phyloP scores from a whole-genome alignment of 2,888 invertebrate genomes.

The Tanypteryx hageni region DNA sequence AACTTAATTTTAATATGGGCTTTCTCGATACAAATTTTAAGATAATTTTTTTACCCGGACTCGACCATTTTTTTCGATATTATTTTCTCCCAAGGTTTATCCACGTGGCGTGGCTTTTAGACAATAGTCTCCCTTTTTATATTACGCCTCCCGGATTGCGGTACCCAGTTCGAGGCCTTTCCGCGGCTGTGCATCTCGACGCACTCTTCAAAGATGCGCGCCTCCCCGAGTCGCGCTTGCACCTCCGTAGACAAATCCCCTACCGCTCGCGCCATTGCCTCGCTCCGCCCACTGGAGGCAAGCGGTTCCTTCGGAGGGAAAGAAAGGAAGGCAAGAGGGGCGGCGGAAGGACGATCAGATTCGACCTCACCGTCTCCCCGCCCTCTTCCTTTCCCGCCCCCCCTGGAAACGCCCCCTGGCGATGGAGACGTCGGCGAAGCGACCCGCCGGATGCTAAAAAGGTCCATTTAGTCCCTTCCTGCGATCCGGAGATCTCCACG shows the following conservation, averaged over 20 bases:
- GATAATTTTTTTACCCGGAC: too few relatives aligned
- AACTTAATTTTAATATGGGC: too few relatives aligned
- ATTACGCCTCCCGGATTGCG: background rate
- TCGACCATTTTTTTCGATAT: too few relatives aligned
- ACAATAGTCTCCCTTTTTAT: too few relatives aligned
- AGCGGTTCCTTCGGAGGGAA: background rate
- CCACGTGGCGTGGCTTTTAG: too few relatives aligned
- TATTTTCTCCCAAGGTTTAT: too few relatives aligned
- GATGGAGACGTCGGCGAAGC: slow-evolving; percentile 26
- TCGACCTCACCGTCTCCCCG: background rate
- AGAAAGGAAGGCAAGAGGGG: background rate
- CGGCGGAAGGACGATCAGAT: background rate
- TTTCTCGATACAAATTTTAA: too few relatives aligned
- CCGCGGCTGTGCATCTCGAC: background rate
- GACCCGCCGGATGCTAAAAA: background rate
- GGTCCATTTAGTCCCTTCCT: background rate
- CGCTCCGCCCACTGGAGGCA: slow-evolving; percentile 35
- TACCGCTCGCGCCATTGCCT: slow-evolving; percentile 58
- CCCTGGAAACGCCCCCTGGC: background rate
- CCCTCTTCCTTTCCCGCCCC: background rate
- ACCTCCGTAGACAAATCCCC: slow-evolving; percentile 39
- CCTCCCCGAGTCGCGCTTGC: slow-evolving; percentile 53
- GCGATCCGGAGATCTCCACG: background rate
- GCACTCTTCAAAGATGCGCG: background rate
- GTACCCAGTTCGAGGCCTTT: background rate